A percentile compares a stretch with the other conserved stretches of the same genome.
phyloP scores from a whole-genome alignment of 2,113 vertebrate species.

The Odobenus rosmarus region DNA sequence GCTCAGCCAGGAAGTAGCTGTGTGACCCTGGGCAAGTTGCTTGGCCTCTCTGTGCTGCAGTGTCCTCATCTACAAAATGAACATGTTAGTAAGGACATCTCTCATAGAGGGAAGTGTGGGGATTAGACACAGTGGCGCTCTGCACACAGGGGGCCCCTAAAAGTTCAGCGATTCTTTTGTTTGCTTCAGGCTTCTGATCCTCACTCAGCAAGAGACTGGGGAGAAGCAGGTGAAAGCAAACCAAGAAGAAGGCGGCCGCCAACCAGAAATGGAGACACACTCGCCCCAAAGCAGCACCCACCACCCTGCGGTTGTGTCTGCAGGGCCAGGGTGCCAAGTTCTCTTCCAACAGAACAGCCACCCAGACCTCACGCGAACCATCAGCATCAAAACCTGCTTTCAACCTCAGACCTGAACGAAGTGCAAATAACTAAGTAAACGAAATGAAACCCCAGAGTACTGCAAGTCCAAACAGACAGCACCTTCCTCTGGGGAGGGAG shows the following conservation, averaged over 20 bases:
- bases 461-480: not conserved
- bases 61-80: not conserved
- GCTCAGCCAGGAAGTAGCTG: not conserved
- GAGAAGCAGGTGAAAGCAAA: not conserved
- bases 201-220: not conserved
- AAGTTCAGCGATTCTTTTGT: not conserved
- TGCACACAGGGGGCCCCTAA: fast-evolving
- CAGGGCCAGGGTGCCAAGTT: not conserved
- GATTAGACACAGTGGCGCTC: fast-evolving
- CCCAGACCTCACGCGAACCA: not conserved
- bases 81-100: not conserved
- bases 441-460: not conserved
- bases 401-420: not conserved
- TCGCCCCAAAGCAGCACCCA: not conserved
- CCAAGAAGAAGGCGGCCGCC: not conserved
- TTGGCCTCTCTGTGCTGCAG: not conserved
- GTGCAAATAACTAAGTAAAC: not conserved
- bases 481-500: not conserved
- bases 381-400: not conserved
- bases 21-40: not conserved
- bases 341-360: not conserved
- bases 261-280: not conserved
- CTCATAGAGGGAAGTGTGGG: not conserved
- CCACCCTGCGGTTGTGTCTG: fast-evolving
- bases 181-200: not conserved